A percentile compares a stretch with the other conserved stretches of the same genome.
These are phyloP conservation scores for Rutpela maculata DNA, from an alignment of 2,888 invertebrate genomes.

Conservation along the genomic window DNA sequence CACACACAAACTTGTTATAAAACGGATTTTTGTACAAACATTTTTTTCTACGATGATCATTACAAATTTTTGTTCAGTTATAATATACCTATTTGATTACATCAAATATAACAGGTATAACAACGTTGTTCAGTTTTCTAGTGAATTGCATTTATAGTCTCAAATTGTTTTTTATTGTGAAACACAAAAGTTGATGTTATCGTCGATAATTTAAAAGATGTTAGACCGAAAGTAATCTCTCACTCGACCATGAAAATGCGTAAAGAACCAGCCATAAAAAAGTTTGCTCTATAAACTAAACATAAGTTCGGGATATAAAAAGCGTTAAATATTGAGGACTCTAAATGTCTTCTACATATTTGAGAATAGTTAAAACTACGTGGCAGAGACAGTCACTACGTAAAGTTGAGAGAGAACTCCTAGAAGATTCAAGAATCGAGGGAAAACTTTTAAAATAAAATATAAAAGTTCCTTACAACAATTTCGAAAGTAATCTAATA, in stretches of 20 bases:
- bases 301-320: background rate
- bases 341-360: conserved; percentile 34
- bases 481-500: conserved; percentile 63
- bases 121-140: too few species aligned
- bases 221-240: background rate
- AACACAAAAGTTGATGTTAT: too few species aligned
- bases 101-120: too few species aligned
- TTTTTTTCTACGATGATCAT: too few species aligned
- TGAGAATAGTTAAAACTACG: conserved; percentile 41
- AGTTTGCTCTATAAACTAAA: background rate
- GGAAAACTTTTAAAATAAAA: conserved; percentile 57
- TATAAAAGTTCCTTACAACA: conserved; percentile 59
- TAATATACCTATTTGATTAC: too few species aligned
- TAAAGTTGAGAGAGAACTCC: conserved; percentile 48
- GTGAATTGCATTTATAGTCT: too few species aligned
- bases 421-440: conserved; percentile 48
- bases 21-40: too few species aligned
- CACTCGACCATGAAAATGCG: background rate
- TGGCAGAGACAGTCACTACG: conserved; percentile 44
- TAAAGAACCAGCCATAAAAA: background rate
- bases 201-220: too few species aligned
- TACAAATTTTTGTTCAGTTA: too few species aligned
- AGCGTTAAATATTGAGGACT: conserved; percentile 1
- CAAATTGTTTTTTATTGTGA: too few species aligned
- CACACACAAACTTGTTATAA: too few species aligned